Base-by-base conservation (phyloP, 2,797 vertebrate genomes). In the Meriones psammophilus region DNA sequence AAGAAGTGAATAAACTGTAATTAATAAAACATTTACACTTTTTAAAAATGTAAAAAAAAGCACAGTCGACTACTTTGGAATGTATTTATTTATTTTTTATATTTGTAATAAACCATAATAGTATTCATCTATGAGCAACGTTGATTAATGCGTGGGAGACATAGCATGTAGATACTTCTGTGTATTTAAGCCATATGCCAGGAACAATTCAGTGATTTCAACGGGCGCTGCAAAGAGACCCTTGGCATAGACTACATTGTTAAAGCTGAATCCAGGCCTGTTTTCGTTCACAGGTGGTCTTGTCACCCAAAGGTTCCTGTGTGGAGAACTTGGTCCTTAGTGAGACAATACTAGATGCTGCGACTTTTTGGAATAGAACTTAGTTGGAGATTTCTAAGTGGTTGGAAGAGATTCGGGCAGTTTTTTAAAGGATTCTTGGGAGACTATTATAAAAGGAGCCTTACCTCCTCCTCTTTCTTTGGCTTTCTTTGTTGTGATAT, bases 21-120 rank as follows among this genome's bases (percentile, higher is more conserved):
- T 50, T 50, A 50, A 50, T 50, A 50, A 50, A 50, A 50, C 42
- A 50, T 50, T 8, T 8, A 50, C 10, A 50, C 1, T 5, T 50
- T 50, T 50, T 10, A 50, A 50, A 50, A 10, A 50, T 50, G 50
- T 50, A 50, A 50, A 50, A 50, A 50, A 50, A 50, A 8, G 8
- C 50, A 58, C 56, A 58, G 56, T 58, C 17, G 17, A 15, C 17
- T 15, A 89, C 5, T 79, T 93, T 78, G 56, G 18, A 5, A 94
- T 89, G 50, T 50, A 50, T 88, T 90, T 64, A 39, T 66, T 50
- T 84, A 71, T 88, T 93, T 91, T 46, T 22, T 73, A 8, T 30
- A 88, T 77, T 89, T 95, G 54, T 90, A 94, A 68, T 7, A n/a
- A 94, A 12, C 1, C 3, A 79, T 30, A n/a, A 30, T 89, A 22